Evolutionary conservation across 23 tunicate genomes (phyloP).

Genomic region (Styela plicata): DNA sequence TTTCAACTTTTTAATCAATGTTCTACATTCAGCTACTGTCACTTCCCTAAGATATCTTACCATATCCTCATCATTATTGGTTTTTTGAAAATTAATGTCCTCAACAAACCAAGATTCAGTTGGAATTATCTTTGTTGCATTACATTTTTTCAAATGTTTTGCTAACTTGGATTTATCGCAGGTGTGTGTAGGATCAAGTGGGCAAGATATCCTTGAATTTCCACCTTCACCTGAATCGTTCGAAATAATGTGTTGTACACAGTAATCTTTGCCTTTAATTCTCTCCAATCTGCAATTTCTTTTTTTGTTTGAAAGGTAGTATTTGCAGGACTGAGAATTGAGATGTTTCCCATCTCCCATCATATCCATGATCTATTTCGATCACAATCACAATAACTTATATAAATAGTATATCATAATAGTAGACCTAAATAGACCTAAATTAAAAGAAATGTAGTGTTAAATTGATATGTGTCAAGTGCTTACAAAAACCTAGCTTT

Average conservation of each 20-base stretch:
- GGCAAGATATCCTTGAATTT: slow-evolving; percentile 10
- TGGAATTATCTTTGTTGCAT: slow-evolving; percentile 19
- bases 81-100: neutral
- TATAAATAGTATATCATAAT: too few relatives aligned
- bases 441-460: too few relatives aligned
- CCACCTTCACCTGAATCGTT: neutral
- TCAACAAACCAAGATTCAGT: slow-evolving; percentile 24
- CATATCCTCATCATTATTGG: neutral
- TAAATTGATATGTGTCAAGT: too few relatives aligned
- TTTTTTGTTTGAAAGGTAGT: slow-evolving; percentile 8
- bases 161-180: slow-evolving; percentile 8
- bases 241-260: slow-evolving; percentile 20
- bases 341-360: too few relatives aligned
- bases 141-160: slow-evolving; percentile 24
- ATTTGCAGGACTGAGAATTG: slow-evolving; percentile 7
- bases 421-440: too few relatives aligned
- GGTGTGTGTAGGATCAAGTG: slow-evolving; percentile 28
- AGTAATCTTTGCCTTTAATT: slow-evolving; percentile 6
- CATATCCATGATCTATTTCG: too few relatives aligned
- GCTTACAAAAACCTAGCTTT: too few relatives aligned
- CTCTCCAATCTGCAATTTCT: slow-evolving; percentile 15
- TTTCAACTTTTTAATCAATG: neutral
- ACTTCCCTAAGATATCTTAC: slow-evolving; percentile 8
- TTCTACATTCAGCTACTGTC: neutral
- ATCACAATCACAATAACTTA: too few relatives aligned